Conservation (phyloP, 2,113 vertebrate genomes). For the Aspidoscelis tigris region DNA sequence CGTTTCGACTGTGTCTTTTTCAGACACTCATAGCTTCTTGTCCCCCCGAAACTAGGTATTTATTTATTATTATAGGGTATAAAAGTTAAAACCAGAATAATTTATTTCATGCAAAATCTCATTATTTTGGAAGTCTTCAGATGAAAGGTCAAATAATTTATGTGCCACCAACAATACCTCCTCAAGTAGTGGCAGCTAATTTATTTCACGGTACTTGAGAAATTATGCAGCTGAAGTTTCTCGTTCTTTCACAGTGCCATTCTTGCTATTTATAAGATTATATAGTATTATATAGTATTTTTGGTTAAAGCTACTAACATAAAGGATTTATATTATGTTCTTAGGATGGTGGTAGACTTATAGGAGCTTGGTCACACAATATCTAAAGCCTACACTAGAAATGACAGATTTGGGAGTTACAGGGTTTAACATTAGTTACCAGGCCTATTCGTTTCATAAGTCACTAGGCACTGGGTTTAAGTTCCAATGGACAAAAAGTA, state of each 20-base stretch:
- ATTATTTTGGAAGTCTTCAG: not conserved
- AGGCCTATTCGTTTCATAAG: too few species aligned
- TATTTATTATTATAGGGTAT: not conserved
- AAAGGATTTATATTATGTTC: not conserved
- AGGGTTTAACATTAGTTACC: not conserved
- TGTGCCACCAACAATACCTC: not conserved
- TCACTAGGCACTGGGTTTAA: not conserved
- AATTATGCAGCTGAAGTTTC: not conserved
- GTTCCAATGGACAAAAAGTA: not conserved
- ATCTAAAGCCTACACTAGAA: not conserved
- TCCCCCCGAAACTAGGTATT: too few species aligned
- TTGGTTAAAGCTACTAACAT: not conserved
- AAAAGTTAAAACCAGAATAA: not conserved
- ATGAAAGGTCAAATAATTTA: not conserved
- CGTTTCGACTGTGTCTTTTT: too few species aligned
- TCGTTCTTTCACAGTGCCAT: not conserved
- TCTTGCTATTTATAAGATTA: not conserved
- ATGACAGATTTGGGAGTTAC: not conserved
- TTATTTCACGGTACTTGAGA: not conserved
- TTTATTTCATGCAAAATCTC: too few species aligned
- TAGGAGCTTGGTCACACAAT: not conserved
- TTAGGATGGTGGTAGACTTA: not conserved
- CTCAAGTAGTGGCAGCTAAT: not conserved
- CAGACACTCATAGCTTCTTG: too few species aligned
- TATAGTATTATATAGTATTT: not conserved